These are phyloP conservation scores for Balanococcus diminutus DNA, from an alignment of 2,888 invertebrate genomes.

Conservation along the genomic window DNA sequence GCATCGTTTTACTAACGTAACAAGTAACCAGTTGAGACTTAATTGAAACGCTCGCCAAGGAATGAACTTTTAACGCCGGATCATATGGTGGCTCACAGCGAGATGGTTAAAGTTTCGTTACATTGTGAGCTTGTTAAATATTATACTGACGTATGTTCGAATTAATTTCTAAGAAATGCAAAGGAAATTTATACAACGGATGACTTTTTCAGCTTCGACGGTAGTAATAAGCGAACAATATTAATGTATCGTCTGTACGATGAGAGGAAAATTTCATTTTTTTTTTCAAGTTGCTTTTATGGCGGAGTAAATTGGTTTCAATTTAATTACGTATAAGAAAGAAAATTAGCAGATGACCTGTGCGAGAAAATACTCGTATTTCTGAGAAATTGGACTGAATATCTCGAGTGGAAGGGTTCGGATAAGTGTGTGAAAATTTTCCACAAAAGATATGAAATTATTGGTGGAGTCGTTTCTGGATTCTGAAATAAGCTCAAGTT, in stretches of 20 bases:
- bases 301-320: background rate
- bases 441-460: too few relatives aligned
- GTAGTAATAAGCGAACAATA: background rate
- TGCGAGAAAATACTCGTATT: too few relatives aligned
- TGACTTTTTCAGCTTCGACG: background rate
- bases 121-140: constrained; percentile 19
- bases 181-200: background rate
- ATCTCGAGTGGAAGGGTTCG: too few relatives aligned
- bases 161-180: background rate
- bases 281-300: background rate
- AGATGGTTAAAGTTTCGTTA: constrained; percentile 1
- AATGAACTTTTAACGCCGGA: constrained; percentile 12
- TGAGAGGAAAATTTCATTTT: background rate
- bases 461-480: too few relatives aligned
- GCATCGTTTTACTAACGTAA: constrained; percentile 19
- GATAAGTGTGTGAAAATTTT: too few relatives aligned
- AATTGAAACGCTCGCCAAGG: constrained; percentile 31
- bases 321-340: too few relatives aligned
- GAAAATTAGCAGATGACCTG: too few relatives aligned
- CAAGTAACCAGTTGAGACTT: constrained; percentile 38
- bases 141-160: background rate
- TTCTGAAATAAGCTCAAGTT: too few relatives aligned
- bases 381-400: too few relatives aligned
- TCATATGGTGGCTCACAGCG: background rate
- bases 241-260: too few relatives aligned